Base-by-base conservation (phyloP, 2,888 invertebrate genomes). In the Ophion slaviceki region DNA sequence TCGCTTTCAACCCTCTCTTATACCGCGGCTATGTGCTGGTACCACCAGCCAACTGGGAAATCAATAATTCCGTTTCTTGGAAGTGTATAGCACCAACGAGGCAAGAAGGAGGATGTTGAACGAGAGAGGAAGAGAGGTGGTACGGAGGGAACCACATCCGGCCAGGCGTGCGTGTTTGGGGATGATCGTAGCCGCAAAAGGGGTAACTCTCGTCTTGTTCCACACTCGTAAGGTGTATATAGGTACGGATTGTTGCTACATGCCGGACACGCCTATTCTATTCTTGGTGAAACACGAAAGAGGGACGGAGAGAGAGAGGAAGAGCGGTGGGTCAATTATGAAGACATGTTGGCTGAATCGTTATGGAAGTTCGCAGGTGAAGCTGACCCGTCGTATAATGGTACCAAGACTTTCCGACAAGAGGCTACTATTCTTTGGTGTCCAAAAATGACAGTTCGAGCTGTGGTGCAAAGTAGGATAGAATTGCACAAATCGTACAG, bases 51-150 rank as follows among this genome's bases (percentile, higher is more conserved):
- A 88, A 83, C 87, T 87, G 88, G 87, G 87, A 88, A 88, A 88
- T 88, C 88, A 88, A 88, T 88, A 88, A 88, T 88, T 88, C 87
- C 84, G 88, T 87, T 86, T 86, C 87, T 87, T 84, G 82, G 74
- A 82, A 85, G 75, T 84, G 68, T 79, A 82, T 64, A 82, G 79
- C 28, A 80, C 57, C 82, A 28, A 70, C 45, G 70, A 75, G 84
- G 82, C 72, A 83, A 81, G 75, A 72, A 85, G 80, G 72, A 75
- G 57, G 36, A 66, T 74, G 76, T 76, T 71, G 47, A 67, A 53
- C 45, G 40, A 74, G 67, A 61, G 59, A 40, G 76, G 20, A 79
- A 66, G 72, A 81, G 62, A 79, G 70, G 68, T 72, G 64, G 78
- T 53, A 78, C 40, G 45, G 62, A 67, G 64, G 77, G 84, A 82